phyloP scores from a whole-genome alignment of 92 coral and sea anemone species.

The Porites evermanni region DNA sequence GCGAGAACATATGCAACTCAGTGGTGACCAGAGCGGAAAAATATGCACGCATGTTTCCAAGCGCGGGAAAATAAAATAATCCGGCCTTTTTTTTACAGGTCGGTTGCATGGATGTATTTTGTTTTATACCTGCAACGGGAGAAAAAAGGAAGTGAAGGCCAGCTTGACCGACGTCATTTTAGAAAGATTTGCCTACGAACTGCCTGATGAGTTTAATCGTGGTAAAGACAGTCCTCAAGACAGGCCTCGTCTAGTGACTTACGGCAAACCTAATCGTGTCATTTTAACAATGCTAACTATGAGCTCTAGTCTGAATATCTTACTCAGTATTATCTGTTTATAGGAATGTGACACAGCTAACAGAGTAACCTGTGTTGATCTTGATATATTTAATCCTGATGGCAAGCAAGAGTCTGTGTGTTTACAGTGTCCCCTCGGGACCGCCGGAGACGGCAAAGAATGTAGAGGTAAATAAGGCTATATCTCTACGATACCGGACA shows the following conservation, averaged over 20 bases:
- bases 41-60: background rate
- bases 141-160: too few relatives aligned
- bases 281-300: too few relatives aligned
- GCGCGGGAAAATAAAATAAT: background rate
- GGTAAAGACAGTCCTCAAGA: too few relatives aligned
- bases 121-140: too few relatives aligned
- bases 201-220: too few relatives aligned
- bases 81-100: too few relatives aligned
- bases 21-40: background rate
- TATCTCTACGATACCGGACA: background rate
- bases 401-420: slow-evolving; percentile 68
- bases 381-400: slow-evolving; percentile 30
- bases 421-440: slow-evolving; percentile 77
- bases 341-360: slow-evolving; percentile 33
- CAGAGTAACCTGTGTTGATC: slow-evolving; percentile 77
- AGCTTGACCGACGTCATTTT: too few relatives aligned
- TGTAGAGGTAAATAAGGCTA: slow-evolving; percentile 71
- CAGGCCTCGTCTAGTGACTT: too few relatives aligned
- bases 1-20: too few relatives aligned
- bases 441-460: slow-evolving; percentile 79
- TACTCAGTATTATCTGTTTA: background rate
- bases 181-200: too few relatives aligned
- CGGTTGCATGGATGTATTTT: too few relatives aligned
- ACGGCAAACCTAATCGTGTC: too few relatives aligned
- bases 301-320: background rate